A percentile compares a stretch with the other conserved stretches of the same genome.
Conservation (phyloP, 30 jellyfish, hydroid and myxozoan genomes). For the Sanderia malayensis region DNA sequence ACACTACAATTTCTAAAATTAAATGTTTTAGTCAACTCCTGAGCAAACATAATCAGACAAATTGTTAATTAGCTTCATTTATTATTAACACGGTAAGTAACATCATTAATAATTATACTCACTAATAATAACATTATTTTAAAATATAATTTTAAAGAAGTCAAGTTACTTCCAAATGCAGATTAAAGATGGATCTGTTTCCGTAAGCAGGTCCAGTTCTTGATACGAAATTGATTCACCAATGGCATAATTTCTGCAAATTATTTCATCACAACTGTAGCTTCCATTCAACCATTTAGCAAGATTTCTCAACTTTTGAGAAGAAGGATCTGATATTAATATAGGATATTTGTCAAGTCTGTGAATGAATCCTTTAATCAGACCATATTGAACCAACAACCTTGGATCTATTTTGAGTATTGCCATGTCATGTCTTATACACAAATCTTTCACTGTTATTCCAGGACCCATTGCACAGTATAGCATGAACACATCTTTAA, state of each 20-base stretch:
- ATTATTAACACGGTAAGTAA: too few relatives aligned
- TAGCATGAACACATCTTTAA: constrained; percentile 75
- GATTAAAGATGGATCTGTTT: constrained; percentile 75
- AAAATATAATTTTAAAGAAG: too few relatives aligned
- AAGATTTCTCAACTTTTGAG: constrained; percentile 34
- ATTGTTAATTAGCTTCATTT: too few relatives aligned
- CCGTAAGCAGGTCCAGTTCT: constrained; percentile 67
- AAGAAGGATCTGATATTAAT: constrained; percentile 37
- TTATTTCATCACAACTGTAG: constrained; percentile 71
- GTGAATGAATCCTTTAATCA: constrained; percentile 62
- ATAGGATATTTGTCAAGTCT: constrained; percentile 77
- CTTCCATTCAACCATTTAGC: constrained; percentile 73
- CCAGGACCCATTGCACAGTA: constrained; percentile 95
- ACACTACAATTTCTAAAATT: too few relatives aligned
- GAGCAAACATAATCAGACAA: too few relatives aligned
- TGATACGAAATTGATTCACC: constrained; percentile 67
- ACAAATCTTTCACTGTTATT: constrained; percentile 68
- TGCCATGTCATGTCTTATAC: constrained; percentile 77
- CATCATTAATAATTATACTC: too few relatives aligned
- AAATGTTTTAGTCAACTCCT: too few relatives aligned
- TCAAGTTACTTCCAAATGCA: constrained; percentile 82
- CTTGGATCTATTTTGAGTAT: constrained; percentile 52
- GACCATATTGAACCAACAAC: constrained; percentile 65
- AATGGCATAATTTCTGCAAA: constrained; percentile 64
- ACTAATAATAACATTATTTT: too few relatives aligned